Evolutionary conservation across 2,888 invertebrate species (phyloP).

Genomic region (Mechanitis mazaeus): DNA sequence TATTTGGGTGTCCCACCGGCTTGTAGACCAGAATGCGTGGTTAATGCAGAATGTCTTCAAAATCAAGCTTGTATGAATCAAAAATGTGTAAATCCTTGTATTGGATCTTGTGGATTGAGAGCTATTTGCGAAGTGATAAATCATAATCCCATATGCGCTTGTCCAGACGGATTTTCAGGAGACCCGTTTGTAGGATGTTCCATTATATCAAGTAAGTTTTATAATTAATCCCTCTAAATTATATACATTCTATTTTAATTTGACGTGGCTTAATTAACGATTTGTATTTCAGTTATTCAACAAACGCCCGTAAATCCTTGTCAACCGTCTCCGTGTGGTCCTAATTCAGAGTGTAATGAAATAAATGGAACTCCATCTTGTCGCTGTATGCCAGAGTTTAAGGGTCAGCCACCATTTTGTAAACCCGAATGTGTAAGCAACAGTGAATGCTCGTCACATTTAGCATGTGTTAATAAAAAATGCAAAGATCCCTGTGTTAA

Average conservation of each 20-base stretch:
- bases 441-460: slow-evolving; percentile 81
- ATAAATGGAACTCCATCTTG: slow-evolving; percentile 83
- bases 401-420: slow-evolving; percentile 85
- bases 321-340: slow-evolving; percentile 87
- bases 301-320: slow-evolving; percentile 78
- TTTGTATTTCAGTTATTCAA: slow-evolving; percentile 45
- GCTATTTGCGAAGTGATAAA: slow-evolving; percentile 81
- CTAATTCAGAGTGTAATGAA: slow-evolving; percentile 84
- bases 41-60: slow-evolving; percentile 82
- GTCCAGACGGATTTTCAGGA: slow-evolving; percentile 80
- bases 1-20: slow-evolving; percentile 84
- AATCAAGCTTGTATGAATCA: slow-evolving; percentile 83
- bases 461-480: slow-evolving; percentile 84
- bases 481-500: slow-evolving; percentile 85
- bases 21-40: slow-evolving; percentile 84
- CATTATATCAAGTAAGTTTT: slow-evolving; percentile 51
- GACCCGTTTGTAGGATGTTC: slow-evolving; percentile 79
- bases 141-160: slow-evolving; percentile 85
- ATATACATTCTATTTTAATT: too few relatives aligned
- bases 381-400: slow-evolving; percentile 81
- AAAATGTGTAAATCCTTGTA: slow-evolving; percentile 84
- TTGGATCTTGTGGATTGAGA: slow-evolving; percentile 81
- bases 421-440: slow-evolving; percentile 88
- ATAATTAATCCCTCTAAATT: not conserved
- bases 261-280: too few relatives aligned